A percentile compares a stretch with the other conserved stretches of the same genome.
phyloP scores from a whole-genome alignment of 2,113 vertebrate species.

The Gadus chalcogrammus region DNA sequence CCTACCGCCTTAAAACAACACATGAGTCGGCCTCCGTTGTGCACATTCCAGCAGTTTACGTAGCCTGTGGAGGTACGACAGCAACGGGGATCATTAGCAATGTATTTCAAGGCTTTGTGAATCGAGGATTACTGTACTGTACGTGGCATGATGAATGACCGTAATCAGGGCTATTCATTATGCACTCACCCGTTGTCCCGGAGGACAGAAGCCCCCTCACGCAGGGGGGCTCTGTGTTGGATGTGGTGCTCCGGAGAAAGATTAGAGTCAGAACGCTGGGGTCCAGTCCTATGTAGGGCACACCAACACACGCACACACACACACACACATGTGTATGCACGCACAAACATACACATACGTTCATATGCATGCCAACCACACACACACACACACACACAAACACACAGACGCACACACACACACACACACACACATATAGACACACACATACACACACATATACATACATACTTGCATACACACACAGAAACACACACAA shows the following conservation, averaged over 20 bases:
- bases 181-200: conserved; percentile 58
- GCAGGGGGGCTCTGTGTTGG: conserved; percentile 43
- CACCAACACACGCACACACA: background rate
- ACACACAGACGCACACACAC: background rate
- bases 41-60: conserved; percentile 72
- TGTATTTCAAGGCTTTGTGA: conserved; percentile 2
- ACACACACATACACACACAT: too few species aligned
- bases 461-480: too few species aligned
- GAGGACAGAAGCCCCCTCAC: conserved; percentile 64
- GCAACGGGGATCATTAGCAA: conserved; percentile 33
- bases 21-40: conserved; percentile 45
- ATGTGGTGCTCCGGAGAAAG: conserved; percentile 58
- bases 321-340: too few species aligned
- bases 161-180: conserved; percentile 7
- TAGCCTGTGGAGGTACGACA: conserved; percentile 39
- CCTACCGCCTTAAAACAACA: conserved; percentile 73
- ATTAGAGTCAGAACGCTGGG: conserved; percentile 55
- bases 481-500: too few species aligned
- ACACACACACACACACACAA: background rate
- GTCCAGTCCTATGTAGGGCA: conserved; percentile 45
- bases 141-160: conserved; percentile 13
- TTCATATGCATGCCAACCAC: background rate
- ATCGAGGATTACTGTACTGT: conserved; percentile 5
- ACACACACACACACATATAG: too few species aligned
- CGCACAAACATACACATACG: background rate